These are phyloP conservation scores for Gallinago nigripennis DNA, from an alignment of 2,797 vertebrate species.

Conservation along the genomic window DNA sequence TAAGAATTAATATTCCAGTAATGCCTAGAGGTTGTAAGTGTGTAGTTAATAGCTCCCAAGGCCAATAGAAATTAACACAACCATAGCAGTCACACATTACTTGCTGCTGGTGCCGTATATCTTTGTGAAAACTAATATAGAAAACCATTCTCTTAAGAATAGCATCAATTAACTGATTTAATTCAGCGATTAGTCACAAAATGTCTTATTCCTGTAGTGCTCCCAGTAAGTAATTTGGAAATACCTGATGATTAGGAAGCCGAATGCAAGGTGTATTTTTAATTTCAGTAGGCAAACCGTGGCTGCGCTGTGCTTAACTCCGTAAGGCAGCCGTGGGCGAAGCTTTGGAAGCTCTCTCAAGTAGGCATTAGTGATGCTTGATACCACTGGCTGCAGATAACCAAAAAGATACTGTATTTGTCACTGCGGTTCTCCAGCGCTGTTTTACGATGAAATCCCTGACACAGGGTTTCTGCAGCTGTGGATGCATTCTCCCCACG, in stretches of 20 bases:
- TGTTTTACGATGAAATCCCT: neutral
- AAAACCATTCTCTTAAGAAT: conserved; percentile 72
- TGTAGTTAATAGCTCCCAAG: conserved; percentile 67
- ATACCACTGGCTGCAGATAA: neutral
- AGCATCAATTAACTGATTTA: conserved; percentile 70
- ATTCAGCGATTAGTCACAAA: conserved; percentile 64
- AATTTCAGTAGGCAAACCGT: neutral
- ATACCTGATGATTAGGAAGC: conserved; percentile 46
- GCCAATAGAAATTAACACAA: conserved; percentile 64
- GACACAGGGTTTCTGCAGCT: neutral
- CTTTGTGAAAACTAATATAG: conserved; percentile 68
- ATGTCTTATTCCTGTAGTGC: conserved; percentile 56
- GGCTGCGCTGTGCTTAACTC: conserved; percentile 21
- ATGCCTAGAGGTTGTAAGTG: conserved; percentile 66
- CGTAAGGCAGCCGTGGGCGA: neutral
- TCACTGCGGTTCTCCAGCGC: neutral
- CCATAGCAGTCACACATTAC: conserved; percentile 54
- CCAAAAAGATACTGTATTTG: neutral
- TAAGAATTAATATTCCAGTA: conserved; percentile 64
- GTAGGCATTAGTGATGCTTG: neutral
- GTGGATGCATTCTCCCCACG: fast-evolving
- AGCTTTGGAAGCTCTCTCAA: conserved; percentile 19
- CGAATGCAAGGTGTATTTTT: conserved; percentile 27
- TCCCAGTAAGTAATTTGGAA: conserved; percentile 52
- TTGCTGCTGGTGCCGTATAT: conserved; percentile 63